Conservation (phyloP, 1,140 invertebrate genomes). For the Xylocopa sonorina region DNA sequence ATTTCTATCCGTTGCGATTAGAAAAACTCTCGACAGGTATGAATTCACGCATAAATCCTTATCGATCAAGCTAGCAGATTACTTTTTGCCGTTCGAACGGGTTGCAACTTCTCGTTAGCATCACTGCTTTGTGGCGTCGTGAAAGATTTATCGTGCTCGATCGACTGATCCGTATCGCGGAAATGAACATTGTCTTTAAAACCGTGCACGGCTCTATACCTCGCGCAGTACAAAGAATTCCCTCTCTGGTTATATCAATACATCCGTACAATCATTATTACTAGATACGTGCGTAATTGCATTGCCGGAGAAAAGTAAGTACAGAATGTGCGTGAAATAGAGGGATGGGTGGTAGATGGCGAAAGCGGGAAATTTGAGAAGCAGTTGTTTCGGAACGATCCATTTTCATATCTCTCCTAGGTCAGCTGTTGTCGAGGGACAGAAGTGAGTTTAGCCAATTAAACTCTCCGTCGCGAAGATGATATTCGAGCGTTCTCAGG, state of each 20-base stretch:
- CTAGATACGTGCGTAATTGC: too few relatives aligned
- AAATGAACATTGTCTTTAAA: constrained; percentile 13
- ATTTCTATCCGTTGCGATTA: not conserved
- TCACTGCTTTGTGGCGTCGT: not conserved
- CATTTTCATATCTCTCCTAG: constrained; percentile 11
- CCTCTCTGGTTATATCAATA: constrained; percentile 9
- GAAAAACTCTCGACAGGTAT: not conserved
- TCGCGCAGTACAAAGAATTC: constrained; percentile 34
- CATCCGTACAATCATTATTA: constrained; percentile 53
- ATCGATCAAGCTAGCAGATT: not conserved
- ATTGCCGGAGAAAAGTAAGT: too few relatives aligned
- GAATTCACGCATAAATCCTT: too few relatives aligned
- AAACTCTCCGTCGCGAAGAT: constrained; percentile 32
- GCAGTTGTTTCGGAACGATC: constrained; percentile 1
- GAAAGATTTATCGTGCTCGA: constrained; percentile 29
- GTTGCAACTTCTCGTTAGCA: constrained; percentile 1
- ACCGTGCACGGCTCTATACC: not conserved
- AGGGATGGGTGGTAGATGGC: too few relatives aligned
- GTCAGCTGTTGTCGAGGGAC: constrained; percentile 25
- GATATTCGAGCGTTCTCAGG: constrained; percentile 32
- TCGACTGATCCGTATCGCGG: not conserved
- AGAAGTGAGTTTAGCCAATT: constrained; percentile 33
- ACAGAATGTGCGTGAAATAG: not conserved
- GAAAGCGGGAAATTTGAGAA: too few relatives aligned
- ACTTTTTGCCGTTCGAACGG: not conserved